Percentiles rank a stretch among this genome's conserved stretches.
phyloP scores from a whole-genome alignment of 2,113 vertebrate species.

The Macrotis lagotis region DNA sequence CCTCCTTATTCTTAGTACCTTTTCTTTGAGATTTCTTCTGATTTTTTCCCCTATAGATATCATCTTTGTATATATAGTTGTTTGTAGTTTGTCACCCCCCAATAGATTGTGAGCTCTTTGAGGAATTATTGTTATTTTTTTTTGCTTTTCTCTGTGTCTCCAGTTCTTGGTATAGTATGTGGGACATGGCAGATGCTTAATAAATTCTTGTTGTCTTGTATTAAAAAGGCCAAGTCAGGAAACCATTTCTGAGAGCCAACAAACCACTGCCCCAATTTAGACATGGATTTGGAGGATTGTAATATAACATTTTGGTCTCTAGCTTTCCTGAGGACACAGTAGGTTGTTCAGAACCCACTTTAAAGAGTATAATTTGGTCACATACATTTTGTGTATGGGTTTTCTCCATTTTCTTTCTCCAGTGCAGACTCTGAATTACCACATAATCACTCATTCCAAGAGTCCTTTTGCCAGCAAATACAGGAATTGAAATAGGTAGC shows the following conservation, averaged over 20 bases:
- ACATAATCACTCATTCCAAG: not conserved
- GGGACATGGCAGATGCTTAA: not conserved
- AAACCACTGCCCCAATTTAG: not conserved
- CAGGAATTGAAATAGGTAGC: not conserved
- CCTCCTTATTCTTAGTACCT: not conserved
- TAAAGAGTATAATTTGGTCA: not conserved
- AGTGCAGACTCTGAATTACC: not conserved
- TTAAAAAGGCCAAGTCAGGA: not conserved
- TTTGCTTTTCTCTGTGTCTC: not conserved
- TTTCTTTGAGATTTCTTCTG: not conserved
- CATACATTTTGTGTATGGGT: not conserved
- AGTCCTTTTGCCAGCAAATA: not conserved
- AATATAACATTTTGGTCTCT: not conserved
- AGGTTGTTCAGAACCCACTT: not conserved
- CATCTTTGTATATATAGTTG: not conserved
- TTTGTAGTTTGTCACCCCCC: not conserved
- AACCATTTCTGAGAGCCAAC: not conserved
- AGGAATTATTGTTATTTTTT: not conserved
- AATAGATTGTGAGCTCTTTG: not conserved
- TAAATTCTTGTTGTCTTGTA: not conserved
- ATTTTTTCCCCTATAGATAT: not conserved
- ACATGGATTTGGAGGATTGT: not conserved
- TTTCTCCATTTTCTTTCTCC: not conserved
- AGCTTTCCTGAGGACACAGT: not conserved
- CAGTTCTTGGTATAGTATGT: not conserved